Evolutionary conservation across 2,888 invertebrate genomes (phyloP).

Genomic region (Pollenia griseotomentosa): DNA sequence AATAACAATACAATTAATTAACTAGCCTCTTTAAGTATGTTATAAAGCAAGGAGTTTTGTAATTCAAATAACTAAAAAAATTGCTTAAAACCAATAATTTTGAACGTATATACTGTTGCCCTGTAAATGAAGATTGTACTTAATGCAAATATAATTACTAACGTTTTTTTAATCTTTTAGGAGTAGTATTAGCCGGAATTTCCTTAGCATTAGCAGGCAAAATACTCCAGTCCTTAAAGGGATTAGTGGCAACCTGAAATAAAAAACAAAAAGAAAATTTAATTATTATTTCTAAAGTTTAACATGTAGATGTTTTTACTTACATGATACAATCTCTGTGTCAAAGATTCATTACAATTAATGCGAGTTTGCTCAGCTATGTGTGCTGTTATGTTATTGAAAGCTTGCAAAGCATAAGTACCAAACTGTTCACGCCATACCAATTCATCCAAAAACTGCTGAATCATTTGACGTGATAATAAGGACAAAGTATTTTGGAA

Average conservation of each 20-base stretch:
- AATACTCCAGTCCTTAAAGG: conserved; percentile 88
- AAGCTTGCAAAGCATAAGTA: conserved; percentile 90
- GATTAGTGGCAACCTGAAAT: conserved; percentile 86
- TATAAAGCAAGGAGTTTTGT: neutral
- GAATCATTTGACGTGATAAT: conserved; percentile 93
- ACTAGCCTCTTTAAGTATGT: neutral
- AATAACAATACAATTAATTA: neutral
- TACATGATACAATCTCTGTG: conserved; percentile 88
- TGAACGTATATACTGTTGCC: conserved; percentile 50
- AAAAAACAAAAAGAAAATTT: conserved; percentile 45
- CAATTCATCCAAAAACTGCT: conserved; percentile 94
- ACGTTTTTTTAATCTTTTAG: conserved; percentile 83
- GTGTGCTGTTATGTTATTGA: conserved; percentile 91
- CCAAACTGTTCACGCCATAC: conserved; percentile 96
- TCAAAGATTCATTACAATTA: conserved; percentile 87
- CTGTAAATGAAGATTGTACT: conserved; percentile 1
- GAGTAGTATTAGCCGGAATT: conserved; percentile 81
- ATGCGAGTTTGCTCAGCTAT: conserved; percentile 91
- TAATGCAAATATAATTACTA: conserved; percentile 78
- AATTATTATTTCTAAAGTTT: neutral
- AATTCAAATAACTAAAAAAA: neutral
- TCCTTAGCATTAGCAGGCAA: conserved; percentile 81
- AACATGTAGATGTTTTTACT: conserved; percentile 44
- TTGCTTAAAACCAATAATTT: neutral
- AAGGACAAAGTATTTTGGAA: conserved; percentile 94